Conservation (phyloP, 1,140 invertebrate genomes). For the Ceratosolen fusciceps region DNA sequence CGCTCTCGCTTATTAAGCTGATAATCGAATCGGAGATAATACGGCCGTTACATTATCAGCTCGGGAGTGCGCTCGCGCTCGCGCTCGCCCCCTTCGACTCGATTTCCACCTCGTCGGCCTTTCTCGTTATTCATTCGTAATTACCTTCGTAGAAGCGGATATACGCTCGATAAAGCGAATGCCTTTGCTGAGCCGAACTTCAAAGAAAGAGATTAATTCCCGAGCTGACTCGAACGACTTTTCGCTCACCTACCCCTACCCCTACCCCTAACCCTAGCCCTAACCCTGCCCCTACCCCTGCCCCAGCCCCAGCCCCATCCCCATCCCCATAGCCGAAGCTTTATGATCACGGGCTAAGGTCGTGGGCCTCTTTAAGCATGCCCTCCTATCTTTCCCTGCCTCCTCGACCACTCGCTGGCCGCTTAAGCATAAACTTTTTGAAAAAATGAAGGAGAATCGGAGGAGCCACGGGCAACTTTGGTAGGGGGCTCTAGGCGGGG, state of each 20-base stretch:
- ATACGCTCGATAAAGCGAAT: constrained; percentile 60
- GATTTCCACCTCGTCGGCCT: not conserved
- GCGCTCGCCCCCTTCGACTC: not conserved
- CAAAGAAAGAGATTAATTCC: constrained; percentile 47
- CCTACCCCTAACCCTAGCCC: no score
- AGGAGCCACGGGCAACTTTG: no score
- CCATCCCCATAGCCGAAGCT: no score
- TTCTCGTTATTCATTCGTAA: constrained; percentile 65
- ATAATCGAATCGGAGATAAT: constrained; percentile 67
- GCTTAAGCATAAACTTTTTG: no score
- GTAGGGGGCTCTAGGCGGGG: no score
- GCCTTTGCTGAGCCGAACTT: constrained; percentile 44
- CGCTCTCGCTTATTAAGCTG: constrained; percentile 67
- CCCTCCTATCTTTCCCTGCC: not conserved
- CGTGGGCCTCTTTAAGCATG: constrained; percentile 12
- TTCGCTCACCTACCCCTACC: constrained; percentile 25
- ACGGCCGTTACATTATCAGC: constrained; percentile 66
- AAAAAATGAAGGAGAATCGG: no score
- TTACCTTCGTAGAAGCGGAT: constrained; percentile 65
- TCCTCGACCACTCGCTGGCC: no score
- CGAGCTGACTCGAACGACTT: constrained; percentile 20
- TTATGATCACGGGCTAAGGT: constrained; percentile 6
- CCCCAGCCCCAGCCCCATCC: no score
- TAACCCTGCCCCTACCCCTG: no score
- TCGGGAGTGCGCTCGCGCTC: constrained; percentile 52